Evolutionary conservation across 2,888 invertebrate species (phyloP), one percentile per base, ranked within the genome.

Genomic region (Amiota communis): DNA sequence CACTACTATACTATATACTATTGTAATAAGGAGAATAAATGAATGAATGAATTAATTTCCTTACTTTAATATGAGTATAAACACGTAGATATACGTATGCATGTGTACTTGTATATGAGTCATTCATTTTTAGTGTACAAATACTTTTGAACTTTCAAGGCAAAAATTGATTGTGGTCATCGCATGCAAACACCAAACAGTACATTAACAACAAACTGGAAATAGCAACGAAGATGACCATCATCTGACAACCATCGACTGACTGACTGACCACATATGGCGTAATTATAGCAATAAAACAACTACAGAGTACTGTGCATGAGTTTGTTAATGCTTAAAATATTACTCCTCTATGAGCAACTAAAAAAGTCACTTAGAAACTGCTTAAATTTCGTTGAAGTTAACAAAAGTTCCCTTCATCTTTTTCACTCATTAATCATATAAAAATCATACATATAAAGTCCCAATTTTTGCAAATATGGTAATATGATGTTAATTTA

Each of bases 71-170:
- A 11, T 10, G 8, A 57, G 15, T n/a, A n/a, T n/a, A n/a, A n/a
- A n/a, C n/a, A 23, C 23, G 3, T 23, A 23, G 1, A 23, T 23
- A 23, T 23, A 23, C 23, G 23, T 59, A 12, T 11, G 11, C 10
- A 59, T 3, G 10, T 20, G n/a, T 10, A 15, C 2, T 15, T 10
- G 17, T 59, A 23, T 11, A 11, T 17, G 17, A n/a, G 63, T 63
- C 36, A 36, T 23, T 46, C 46, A 63, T 13, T 63, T 63, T 63
- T 46, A 36, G 46, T 36, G 63, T 63, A 23, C 13, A 59, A 15
- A 59, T 4, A 17, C 59, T 15, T 59, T 59, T 59, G 59, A 59
- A 59, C 59, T 59, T 23, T 59, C 20, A 59, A 59, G 59, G 59
- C 23, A 36, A 59, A 59, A 17, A 17, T 17, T 23, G 12, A 4